These are phyloP conservation scores for Theretra japonica DNA, from an alignment of 2,888 invertebrate genomes.

Conservation along the genomic window DNA sequence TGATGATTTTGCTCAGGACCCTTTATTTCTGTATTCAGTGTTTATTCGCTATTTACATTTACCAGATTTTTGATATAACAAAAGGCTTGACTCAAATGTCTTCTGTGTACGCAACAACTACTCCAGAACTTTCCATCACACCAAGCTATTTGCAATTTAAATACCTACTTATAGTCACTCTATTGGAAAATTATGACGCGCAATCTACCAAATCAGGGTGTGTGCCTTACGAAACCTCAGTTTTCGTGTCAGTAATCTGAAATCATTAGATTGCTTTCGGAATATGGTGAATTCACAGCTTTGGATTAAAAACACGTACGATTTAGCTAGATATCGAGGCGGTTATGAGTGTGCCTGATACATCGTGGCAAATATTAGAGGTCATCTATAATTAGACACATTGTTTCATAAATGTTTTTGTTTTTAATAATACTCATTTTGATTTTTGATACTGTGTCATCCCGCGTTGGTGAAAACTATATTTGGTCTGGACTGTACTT, in stretches of 20 bases:
- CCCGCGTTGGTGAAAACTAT: too few relatives aligned
- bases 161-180: neutral
- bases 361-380: too few relatives aligned
- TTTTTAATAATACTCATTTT: too few relatives aligned
- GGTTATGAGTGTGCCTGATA: too few relatives aligned
- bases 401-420: too few relatives aligned
- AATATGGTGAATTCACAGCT: neutral
- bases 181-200: neutral
- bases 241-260: constrained; percentile 50
- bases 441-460: too few relatives aligned
- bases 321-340: neutral
- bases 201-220: constrained; percentile 20
- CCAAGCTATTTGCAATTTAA: neutral
- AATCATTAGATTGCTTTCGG: constrained; percentile 59
- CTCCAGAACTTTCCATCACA: neutral
- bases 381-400: too few relatives aligned
- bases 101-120: neutral
- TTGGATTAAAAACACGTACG: neutral
- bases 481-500: too few relatives aligned
- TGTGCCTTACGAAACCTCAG: constrained; percentile 62
- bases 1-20: too few relatives aligned
- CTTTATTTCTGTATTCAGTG: neutral
- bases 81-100: neutral
- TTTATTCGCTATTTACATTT: neutral
- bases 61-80: neutral